These are phyloP conservation scores for Scaptomyza reducta DNA, from an alignment of 2,888 invertebrate genomes.

Conservation along the genomic window DNA sequence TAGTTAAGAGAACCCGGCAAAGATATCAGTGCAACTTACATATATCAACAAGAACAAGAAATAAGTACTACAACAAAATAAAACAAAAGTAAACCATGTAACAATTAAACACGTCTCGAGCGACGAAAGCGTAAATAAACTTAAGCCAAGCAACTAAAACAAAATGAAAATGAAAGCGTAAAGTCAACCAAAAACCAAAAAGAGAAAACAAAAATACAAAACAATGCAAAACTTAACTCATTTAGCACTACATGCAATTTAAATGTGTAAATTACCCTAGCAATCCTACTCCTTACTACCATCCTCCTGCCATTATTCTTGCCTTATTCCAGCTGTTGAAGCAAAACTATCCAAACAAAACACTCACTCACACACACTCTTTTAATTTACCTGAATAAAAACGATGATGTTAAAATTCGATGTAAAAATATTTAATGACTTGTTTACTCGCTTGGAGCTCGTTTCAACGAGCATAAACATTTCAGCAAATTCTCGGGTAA, in stretches of 20 bases:
- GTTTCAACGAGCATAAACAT: background rate
- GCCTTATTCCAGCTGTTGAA: conserved; percentile 29
- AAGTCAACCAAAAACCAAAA: conserved; percentile 3
- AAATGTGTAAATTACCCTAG: conserved; percentile 54
- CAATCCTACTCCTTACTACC: conserved; percentile 1
- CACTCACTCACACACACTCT: conserved; percentile 32
- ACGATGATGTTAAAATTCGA: conserved; percentile 70
- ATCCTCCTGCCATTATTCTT: background rate
- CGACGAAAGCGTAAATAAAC: conserved; percentile 37
- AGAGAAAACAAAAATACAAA: background rate
- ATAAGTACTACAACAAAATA: conserved; percentile 6
- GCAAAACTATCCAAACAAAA: conserved; percentile 7
- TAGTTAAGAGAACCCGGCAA: conserved; percentile 43
- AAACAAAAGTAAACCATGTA: conserved; percentile 33
- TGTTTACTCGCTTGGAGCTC: conserved; percentile 6
- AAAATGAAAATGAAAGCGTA: conserved; percentile 10
- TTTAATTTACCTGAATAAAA: conserved; percentile 72
- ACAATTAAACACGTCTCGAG: conserved; percentile 36
- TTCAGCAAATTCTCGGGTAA: background rate
- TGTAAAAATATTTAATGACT: conserved; percentile 47
- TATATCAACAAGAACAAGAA: conserved; percentile 57
- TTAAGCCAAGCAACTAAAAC: conserved; percentile 38
- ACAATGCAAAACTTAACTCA: conserved; percentile 54
- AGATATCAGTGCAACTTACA: conserved; percentile 71
- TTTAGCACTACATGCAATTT: conserved; percentile 73